These are phyloP conservation scores for Drosophila sucinea DNA, from an alignment of 1,140 invertebrate genomes.

Conservation along the genomic window DNA sequence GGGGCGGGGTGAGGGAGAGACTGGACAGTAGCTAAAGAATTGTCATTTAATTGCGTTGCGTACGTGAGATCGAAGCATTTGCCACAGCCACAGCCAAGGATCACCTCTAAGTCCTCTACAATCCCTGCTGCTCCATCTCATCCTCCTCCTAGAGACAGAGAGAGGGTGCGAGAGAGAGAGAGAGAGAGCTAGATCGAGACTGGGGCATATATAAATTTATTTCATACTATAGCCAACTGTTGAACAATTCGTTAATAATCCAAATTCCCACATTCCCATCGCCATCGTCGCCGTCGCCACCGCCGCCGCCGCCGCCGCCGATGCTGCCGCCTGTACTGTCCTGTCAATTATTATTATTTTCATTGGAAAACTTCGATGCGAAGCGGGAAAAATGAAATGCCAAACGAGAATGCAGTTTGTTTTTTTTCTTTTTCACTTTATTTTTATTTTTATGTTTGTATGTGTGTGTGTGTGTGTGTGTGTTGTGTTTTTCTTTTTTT, in stretches of 20 bases:
- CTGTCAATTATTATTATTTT: slow-evolving; percentile 82
- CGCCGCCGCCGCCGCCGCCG: slow-evolving; percentile 28
- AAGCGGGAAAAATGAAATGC: slow-evolving; percentile 71
- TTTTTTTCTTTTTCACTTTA: slow-evolving; percentile 29
- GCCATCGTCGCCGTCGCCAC: slow-evolving; percentile 42
- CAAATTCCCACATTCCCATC: slow-evolving; percentile 77
- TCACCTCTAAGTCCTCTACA: not conserved
- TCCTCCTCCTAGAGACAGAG: slow-evolving; percentile 35
- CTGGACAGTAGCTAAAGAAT: slow-evolving; percentile 75
- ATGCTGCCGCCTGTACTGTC: slow-evolving; percentile 26
- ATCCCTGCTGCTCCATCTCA: not conserved
- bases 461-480: not conserved
- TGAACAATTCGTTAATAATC: slow-evolving; percentile 81
- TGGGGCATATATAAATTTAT: slow-evolving; percentile 24
- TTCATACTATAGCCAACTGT: slow-evolving; percentile 9
- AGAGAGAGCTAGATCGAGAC: not conserved
- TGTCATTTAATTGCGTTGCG: slow-evolving; percentile 81
- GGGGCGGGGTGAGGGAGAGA: too few relatives aligned
- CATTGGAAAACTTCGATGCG: slow-evolving; percentile 76
- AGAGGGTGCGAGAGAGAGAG: not conserved
- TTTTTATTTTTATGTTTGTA: slow-evolving; percentile 9
- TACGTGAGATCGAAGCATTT: slow-evolving; percentile 78
- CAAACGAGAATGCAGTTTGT: slow-evolving; percentile 36
- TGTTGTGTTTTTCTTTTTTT: slow-evolving; percentile 38
- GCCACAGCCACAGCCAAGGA: slow-evolving; percentile 37